These are phyloP conservation scores for Erythrocercus mccallii DNA, from an alignment of 2,113 vertebrate species.

Conservation along the genomic window DNA sequence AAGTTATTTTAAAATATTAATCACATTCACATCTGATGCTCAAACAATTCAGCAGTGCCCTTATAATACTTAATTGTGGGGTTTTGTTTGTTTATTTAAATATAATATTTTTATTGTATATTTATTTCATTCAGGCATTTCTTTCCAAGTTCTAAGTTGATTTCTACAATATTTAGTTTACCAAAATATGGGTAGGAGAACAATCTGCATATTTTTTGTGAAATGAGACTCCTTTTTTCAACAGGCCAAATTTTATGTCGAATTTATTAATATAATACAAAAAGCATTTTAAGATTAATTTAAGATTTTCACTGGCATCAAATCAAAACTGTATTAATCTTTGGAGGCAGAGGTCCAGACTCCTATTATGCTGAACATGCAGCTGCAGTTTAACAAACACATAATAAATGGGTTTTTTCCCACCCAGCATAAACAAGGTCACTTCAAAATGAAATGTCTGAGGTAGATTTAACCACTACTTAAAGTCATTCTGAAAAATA, in stretches of 20 bases:
- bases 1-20: neutral
- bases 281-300: neutral
- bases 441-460: slow-evolving; percentile 24
- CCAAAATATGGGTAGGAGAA: neutral
- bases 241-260: neutral
- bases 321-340: neutral
- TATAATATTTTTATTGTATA: neutral
- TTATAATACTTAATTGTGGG: neutral
- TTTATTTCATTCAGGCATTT: neutral
- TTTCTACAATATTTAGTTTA: neutral
- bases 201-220: neutral
- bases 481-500: slow-evolving; percentile 11
- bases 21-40: neutral
- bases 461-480: neutral
- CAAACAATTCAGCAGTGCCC: neutral
- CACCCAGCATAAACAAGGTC: slow-evolving; percentile 20
- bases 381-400: neutral
- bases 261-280: neutral
- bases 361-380: neutral
- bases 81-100: neutral
- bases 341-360: neutral
- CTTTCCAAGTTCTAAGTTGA: neutral
- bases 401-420: neutral
- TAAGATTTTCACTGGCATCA: neutral
- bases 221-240: neutral